Evolutionary conservation across 2,888 invertebrate species (phyloP), one percentile per base, ranked within the genome.

Genomic region (Formica aserva): DNA sequence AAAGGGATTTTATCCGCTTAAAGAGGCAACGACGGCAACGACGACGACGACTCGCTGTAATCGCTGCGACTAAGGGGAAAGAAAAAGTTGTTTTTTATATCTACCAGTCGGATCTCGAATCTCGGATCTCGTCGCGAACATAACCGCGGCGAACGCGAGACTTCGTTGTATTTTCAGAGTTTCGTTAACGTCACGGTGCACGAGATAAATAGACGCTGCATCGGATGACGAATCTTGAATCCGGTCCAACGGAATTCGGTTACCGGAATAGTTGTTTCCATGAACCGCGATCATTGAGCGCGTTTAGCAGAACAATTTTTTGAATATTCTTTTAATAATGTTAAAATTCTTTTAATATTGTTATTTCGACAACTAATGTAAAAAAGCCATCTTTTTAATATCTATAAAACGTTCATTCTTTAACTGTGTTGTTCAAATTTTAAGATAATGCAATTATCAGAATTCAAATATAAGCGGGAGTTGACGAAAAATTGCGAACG

Each of bases 71-170:
- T 8, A 13, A n/a, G 29, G 3, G n/a, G 8, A n/a, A 67, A 55
- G 69, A 69, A 66, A 48, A 66, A 9, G 15, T 9, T 5, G 11
- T 13, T 18, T 15, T 57, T 71, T 29, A 41, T 29, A 55, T 22
- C 13, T 15, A 55, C 29, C 29, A n/a, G 29, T 3, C 29, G 15
- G 18, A 11, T n/a, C 41, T 22, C 22, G 22, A 22, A 22, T 22
- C 22, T 3, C 29, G 15, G 18, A 11, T n/a, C 29, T 29, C 71
- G 38, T 69, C 55, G 55, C 55, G 29, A 69, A 71, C 77, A 77
- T 77, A 77, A 69, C 77, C 77, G 38, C 35, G n/a, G 3, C 29
- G 15, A 57, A 72, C 62, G 29, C n/a, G 18, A 55, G 29, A 55
- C 26, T 15, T 18, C 55, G 52, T 67, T 77, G 52, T n/a, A 77